Evolutionary conservation across 2,888 invertebrate species (phyloP), one percentile per base, ranked within the genome.

Genomic region (Elmis aenea): DNA sequence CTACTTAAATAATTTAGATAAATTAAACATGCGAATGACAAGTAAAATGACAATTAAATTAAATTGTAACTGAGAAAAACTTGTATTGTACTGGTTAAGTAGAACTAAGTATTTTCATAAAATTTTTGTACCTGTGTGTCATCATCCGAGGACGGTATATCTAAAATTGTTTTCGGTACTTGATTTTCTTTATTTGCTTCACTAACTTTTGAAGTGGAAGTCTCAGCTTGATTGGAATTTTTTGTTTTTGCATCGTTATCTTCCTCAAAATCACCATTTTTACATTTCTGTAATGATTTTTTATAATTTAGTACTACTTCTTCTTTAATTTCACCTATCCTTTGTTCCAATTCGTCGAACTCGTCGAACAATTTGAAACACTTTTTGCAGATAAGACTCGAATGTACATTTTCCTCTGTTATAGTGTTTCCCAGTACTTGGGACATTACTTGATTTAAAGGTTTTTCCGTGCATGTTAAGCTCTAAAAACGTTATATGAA

Each of bases 301-400:
- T 48, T 70, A 51, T 74, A 76, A 50, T 68, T 72, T n/a, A 60
- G 64, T 16, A 66, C 59, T n/a, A 79, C 57, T 49, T 77, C 75
- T 26, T 59, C 50, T 51, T 72, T 76, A 5, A 77, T 64, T 51
- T 75, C 71, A 3, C 60, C 55, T 37, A 75, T 33, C 60, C 74
- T 52, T 12, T 61, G 66, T 56, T 77, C 72, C 23, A 79, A 58
- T 33, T 74, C 73, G 42, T 81, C 80, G 46, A 77, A 75, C 63
- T 84, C 82, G 11, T 74, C 67, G 28, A 80, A 72, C 4, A 74
- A 55, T 55, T 77, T 76, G 48, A 71, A 76, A 58, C 85, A 86
- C 51, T 81, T 82, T 56, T 77, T 79, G 60, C 85, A 86, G 2
- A 85, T 57, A 10, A 77, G 61, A 27, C 67, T 67, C 0, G 76